These are phyloP conservation scores for Piezodorus guildinii DNA, from an alignment of 1,140 invertebrate species.

Conservation along the genomic window DNA sequence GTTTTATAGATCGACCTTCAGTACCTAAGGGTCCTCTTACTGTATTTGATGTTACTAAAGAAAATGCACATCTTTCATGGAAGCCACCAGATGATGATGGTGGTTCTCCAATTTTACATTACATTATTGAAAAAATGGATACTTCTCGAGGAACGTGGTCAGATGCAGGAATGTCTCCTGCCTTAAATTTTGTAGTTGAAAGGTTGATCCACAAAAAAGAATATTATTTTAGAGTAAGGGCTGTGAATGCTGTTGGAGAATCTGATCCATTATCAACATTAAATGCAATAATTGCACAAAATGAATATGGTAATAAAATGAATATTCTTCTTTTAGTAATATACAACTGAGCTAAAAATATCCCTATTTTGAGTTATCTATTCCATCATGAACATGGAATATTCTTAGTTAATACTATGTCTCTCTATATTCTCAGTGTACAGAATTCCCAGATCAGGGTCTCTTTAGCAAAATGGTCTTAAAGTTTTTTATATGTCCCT, in stretches of 20 bases:
- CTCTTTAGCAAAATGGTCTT: too few relatives aligned
- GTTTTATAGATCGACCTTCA: slow-evolving; percentile 59
- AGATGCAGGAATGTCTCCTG: slow-evolving; percentile 77
- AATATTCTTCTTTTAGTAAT: too few relatives aligned
- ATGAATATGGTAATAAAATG: slow-evolving; percentile 57
- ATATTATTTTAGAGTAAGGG: slow-evolving; percentile 82
- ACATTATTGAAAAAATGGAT: slow-evolving; percentile 96
- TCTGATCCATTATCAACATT: slow-evolving; percentile 80
- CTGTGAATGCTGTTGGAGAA: slow-evolving; percentile 90
- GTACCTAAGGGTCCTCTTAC: slow-evolving; percentile 77
- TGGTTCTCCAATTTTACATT: slow-evolving; percentile 88
- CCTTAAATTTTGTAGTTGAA: slow-evolving; percentile 69
- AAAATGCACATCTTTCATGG: slow-evolving; percentile 78
- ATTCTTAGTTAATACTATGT: too few relatives aligned
- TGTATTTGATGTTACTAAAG: slow-evolving; percentile 75
- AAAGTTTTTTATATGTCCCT: too few relatives aligned
- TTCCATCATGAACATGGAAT: too few relatives aligned
- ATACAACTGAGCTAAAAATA: too few relatives aligned
- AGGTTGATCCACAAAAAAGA: slow-evolving; percentile 85
- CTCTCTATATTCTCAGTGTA: too few relatives aligned
- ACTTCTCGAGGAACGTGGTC: slow-evolving; percentile 88
- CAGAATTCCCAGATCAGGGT: too few relatives aligned
- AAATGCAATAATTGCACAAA: slow-evolving; percentile 82
- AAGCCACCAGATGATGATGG: slow-evolving; percentile 75
- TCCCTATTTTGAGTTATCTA: too few relatives aligned